These are phyloP conservation scores for Poecilia picta DNA, from an alignment of 2,797 vertebrate genomes.

Conservation along the genomic window DNA sequence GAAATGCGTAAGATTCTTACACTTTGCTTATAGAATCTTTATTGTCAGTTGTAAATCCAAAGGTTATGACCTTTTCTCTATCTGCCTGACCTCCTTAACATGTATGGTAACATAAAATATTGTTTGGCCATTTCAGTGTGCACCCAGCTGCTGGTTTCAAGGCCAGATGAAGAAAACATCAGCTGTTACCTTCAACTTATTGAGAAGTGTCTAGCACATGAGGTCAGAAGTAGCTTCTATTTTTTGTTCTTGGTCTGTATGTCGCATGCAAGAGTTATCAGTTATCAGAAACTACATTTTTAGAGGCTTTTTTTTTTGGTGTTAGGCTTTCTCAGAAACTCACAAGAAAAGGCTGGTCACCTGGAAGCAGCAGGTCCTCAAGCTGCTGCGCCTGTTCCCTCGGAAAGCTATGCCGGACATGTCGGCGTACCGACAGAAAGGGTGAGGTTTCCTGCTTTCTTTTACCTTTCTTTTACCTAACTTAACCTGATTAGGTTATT, in stretches of 20 bases:
- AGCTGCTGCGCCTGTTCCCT: slow-evolving; percentile 92
- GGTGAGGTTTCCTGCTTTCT: slow-evolving; percentile 74
- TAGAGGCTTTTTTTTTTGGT: not conserved
- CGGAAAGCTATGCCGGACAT: slow-evolving; percentile 93
- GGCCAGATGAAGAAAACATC: slow-evolving; percentile 96
- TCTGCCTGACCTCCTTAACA: not conserved
- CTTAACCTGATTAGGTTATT: too few species aligned
- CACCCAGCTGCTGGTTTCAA: slow-evolving; percentile 93
- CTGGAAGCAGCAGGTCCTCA: slow-evolving; percentile 98
- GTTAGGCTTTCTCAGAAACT: slow-evolving; percentile 93
- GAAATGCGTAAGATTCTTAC: not conserved
- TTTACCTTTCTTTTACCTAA: slow-evolving; percentile 39
- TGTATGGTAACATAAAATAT: slow-evolving; percentile 1
- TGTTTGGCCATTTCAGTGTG: slow-evolving; percentile 81
- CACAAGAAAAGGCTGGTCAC: slow-evolving; percentile 93
- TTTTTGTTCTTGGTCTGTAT: not conserved
- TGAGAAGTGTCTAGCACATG: slow-evolving; percentile 94
- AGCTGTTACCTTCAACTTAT: slow-evolving; percentile 96
- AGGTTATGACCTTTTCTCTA: not conserved
- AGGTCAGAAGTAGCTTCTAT: slow-evolving; percentile 76
- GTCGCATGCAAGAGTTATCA: not conserved
- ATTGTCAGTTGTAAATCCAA: not conserved
- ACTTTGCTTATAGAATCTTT: not conserved
- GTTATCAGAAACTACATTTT: not conserved
- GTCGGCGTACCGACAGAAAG: slow-evolving; percentile 92